A percentile compares a stretch with the other conserved stretches of the same genome.
These are phyloP conservation scores for Felis chaus DNA, from an alignment of 2,113 vertebrate genomes.

Conservation along the genomic window DNA sequence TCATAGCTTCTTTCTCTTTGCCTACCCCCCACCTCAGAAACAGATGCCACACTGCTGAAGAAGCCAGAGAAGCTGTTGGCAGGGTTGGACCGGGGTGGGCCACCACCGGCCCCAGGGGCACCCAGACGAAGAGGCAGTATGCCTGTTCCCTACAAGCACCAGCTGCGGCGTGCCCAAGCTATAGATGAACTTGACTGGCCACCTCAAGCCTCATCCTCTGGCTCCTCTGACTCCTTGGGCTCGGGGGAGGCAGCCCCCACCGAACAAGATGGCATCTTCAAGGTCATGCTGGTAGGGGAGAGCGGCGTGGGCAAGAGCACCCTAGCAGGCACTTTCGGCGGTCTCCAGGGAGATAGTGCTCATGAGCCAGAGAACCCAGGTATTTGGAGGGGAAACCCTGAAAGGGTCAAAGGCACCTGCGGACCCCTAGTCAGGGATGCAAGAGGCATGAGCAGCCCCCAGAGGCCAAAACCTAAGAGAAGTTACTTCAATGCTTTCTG, in stretches of 20 bases:
- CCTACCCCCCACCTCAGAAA: constrained; percentile 19
- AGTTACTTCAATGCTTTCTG: neutral
- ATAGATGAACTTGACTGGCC: constrained; percentile 92
- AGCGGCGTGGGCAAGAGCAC: constrained; percentile 93
- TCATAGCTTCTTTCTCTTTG: constrained; percentile 59
- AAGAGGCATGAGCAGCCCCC: neutral
- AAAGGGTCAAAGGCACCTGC: constrained; percentile 65
- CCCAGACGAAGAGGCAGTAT: constrained; percentile 91
- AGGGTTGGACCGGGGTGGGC: constrained; percentile 57
- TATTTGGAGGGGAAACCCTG: constrained; percentile 67
- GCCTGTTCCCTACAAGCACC: constrained; percentile 92
- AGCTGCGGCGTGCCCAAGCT: constrained; percentile 88
- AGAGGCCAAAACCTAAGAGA: neutral
- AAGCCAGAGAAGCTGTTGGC: constrained; percentile 76
- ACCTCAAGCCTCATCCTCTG: constrained; percentile 83
- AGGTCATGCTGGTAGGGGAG: constrained; percentile 91
- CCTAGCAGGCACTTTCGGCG: constrained; percentile 90
- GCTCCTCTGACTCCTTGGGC: constrained; percentile 84
- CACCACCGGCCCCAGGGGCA: constrained; percentile 72
- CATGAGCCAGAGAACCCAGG: constrained; percentile 81
- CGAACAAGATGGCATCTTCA: constrained; percentile 73
- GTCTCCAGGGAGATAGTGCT: constrained; percentile 76
- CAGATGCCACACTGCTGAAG: constrained; percentile 67
- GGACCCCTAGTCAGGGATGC: neutral
- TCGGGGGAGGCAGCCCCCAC: constrained; percentile 62